Evolutionary conservation across 2,113 vertebrate species (phyloP), one percentile per base, ranked within the genome.

Genomic region (Heloderma charlesbogerti): DNA sequence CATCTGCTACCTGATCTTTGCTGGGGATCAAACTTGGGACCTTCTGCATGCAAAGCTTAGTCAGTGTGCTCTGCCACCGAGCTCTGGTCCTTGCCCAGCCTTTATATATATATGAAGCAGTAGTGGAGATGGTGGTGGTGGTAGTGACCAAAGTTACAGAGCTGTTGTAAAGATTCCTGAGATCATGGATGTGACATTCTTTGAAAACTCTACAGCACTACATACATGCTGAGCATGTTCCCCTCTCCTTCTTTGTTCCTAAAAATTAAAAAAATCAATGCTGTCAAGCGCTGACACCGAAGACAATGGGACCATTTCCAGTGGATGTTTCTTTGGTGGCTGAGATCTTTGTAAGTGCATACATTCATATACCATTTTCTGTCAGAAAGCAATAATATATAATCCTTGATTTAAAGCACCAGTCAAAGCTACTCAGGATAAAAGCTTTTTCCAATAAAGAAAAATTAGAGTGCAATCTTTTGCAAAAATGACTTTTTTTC

Each of bases 361-460:
- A 48, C 4, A 8, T 91, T 0, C 69, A 92, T 88, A 43, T 84
- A 86, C 3, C 63, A 1, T 40, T 93, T n/a, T 79, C 66, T 10
- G 69, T 83, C 40, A 92, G 66, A 92, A 93, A 88, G 12, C 22
- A 89, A 20, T 29, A 43, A 90, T 93, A 45, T 34, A 22, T 91
- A 84, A 88, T 84, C 45, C 72, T 91, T 91, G 79, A 88, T 88
- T 84, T 91, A 88, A 88, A 91, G 78, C 57, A 83, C 40, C 71
- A 88, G 72, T 84, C 80, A 88, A 83, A 84, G 45, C 45, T 84
- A 84, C 27, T 95, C 45, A 22, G 67, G 60, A 77, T 77, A 88
- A 96, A 95, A 94, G 40, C 74, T 93, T 94, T 60, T 72, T 25
- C 81, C 40, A 79, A 48, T 88, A 74, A 18, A 22, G 72, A 94